Conservation (phyloP, 2,797 vertebrate genomes). For the Sebastes oblongus region DNA sequence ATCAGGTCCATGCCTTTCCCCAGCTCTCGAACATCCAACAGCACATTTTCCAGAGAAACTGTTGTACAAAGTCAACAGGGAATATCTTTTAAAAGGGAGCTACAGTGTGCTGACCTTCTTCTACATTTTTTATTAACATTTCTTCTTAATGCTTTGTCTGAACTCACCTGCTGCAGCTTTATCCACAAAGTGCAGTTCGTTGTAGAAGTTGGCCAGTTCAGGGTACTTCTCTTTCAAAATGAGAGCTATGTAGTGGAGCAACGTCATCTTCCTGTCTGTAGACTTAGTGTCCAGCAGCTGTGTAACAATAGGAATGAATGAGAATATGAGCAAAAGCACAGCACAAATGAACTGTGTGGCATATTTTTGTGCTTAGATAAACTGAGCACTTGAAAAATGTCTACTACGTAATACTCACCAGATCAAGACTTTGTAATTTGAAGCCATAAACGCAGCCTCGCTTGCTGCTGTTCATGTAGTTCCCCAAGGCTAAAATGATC, state of each 20-base stretch:
- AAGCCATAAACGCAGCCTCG: constrained; percentile 96
- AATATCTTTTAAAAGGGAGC: neutral
- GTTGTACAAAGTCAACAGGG: constrained; percentile 4
- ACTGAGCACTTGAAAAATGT: neutral
- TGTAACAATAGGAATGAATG: neutral
- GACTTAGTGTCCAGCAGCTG: constrained; percentile 98
- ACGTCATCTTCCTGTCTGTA: constrained; percentile 95
- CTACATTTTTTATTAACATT: neutral
- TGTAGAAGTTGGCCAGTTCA: constrained; percentile 92
- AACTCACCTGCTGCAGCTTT: constrained; percentile 93
- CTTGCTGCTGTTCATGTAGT: constrained; percentile 99
- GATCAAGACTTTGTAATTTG: constrained; percentile 95
- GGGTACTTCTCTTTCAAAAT: constrained; percentile 95
- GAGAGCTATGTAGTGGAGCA: constrained; percentile 96
- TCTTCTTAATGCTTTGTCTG: neutral
- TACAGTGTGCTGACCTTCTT: too few relatives aligned
- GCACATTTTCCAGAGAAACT: constrained; percentile 97
- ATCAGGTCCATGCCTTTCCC: constrained; percentile 97
- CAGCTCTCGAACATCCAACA: constrained; percentile 94
- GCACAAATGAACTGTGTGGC: neutral
- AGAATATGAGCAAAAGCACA: neutral
- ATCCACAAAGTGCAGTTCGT: constrained; percentile 95
- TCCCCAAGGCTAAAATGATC: constrained; percentile 96
- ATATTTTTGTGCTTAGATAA: neutral
- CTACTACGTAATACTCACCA: constrained; percentile 81